Percentiles rank a stretch among this genome's conserved stretches.
These are phyloP conservation scores for Lissocephala sabroskyi DNA, from an alignment of 2,888 invertebrate genomes.

Conservation along the genomic window DNA sequence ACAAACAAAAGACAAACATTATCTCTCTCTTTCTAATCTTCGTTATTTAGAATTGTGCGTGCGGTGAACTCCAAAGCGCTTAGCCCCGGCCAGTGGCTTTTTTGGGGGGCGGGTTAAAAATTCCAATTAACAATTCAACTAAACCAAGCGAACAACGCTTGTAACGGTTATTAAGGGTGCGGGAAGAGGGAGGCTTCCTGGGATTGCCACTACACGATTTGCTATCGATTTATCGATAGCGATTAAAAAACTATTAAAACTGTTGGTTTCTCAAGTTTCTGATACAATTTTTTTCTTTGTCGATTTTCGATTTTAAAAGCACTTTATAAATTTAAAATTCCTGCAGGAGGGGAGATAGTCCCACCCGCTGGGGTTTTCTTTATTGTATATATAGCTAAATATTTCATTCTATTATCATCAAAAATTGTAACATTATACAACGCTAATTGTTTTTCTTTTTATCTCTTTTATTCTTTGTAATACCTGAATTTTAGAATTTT, in stretches of 20 bases:
- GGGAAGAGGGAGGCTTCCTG: too few relatives aligned
- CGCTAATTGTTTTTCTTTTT: conserved; percentile 47
- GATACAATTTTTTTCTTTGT: conserved; percentile 6
- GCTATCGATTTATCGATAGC: too few relatives aligned
- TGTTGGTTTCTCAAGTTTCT: conserved; percentile 10
- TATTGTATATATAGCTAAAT: conserved; percentile 44
- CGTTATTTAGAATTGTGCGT: conserved; percentile 2
- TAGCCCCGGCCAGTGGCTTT: too few relatives aligned
- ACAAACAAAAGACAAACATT: conserved; percentile 55
- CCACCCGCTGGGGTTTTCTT: conserved; percentile 20
- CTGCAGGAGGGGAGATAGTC: conserved; percentile 23
- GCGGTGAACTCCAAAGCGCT: conserved; percentile 17
- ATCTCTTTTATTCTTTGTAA: conserved; percentile 35
- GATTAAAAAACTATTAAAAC: conserved; percentile 1
- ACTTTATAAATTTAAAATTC: conserved; percentile 47
- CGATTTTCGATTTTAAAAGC: conserved; percentile 53
- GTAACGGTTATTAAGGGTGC: too few relatives aligned
- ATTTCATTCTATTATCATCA: conserved; percentile 34
- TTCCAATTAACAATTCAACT: too few relatives aligned
- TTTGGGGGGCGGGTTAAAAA: too few relatives aligned
- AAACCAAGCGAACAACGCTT: too few relatives aligned
- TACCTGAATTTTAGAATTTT: conserved; percentile 73
- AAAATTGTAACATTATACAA: conserved; percentile 59
- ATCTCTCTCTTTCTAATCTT: conserved; percentile 7
- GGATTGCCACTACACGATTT: conserved; percentile 49